Evolutionary conservation across 2,113 vertebrate genomes (phyloP), one percentile per base, ranked within the genome.

Genomic region (Dromas ardeola): DNA sequence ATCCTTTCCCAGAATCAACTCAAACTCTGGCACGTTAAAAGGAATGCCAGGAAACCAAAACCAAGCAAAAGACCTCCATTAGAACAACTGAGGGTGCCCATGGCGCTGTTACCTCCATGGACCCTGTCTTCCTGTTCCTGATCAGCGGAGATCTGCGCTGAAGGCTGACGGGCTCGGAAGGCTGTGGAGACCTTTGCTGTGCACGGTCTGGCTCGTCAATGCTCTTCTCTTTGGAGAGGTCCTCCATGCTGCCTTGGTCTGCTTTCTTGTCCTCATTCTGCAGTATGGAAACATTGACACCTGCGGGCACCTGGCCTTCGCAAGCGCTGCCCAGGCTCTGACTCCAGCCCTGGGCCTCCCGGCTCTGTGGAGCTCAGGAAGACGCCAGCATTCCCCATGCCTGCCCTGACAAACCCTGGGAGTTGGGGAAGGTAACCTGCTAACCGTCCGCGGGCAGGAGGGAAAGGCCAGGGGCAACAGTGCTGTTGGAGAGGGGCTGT

Each of bases 91-190:
- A 23, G 10, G 32, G 34, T 1, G 0, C 34, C 43, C 26, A 2
- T 1, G 5, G 47, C 42, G 42, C 1, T 3, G 20, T 97, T 98
- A 99, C 99, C 99, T 99, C 99, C 99, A 99, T 99, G 76, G 99
- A 99, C 29, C 99, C 99, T 0, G 99, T 99, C 97, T 99, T 99
- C 30, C 99, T 97, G 72, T 99, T 99, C 88, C 99, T 98, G 92
- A 99, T 98, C 49, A 99, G 98, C 0, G 99, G 99, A 0, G 99
- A 99, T 83, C 97, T 98, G 47, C 98, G 98, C 79, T 98, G 99
- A 26, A 99, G 81, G 97, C 98, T 96, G 90, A 99, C 96, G 0
- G 98, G 98, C 94, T 99, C 99, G 0, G 98, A 96, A 25, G 97
- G 97, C 91, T 97, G 98, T 0, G 98, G 96, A 50, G 98, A 98